phyloP scores from a whole-genome alignment of 2,113 vertebrate genomes.

The Thunnus thynnus region DNA sequence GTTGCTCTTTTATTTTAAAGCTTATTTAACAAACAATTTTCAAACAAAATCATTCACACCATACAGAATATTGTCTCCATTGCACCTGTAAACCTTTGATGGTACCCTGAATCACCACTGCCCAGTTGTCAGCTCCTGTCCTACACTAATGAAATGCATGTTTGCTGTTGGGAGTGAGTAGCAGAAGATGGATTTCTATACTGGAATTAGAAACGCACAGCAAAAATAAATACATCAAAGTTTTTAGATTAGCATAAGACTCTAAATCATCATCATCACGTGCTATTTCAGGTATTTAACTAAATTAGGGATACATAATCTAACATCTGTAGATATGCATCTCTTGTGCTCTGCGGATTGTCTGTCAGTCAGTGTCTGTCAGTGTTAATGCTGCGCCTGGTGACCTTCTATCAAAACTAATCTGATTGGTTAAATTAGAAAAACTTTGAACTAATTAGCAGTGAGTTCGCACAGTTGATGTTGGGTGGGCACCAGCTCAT shows the following conservation, averaged over 20 bases:
- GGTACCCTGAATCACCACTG: not conserved
- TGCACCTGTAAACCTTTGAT: not conserved
- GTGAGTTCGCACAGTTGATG: conserved; percentile 20
- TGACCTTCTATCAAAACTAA: conserved; percentile 43
- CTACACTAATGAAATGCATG: not conserved
- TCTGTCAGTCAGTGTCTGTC: not conserved
- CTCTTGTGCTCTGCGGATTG: not conserved
- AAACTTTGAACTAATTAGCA: conserved; percentile 43
- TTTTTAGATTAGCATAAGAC: too few relatives aligned
- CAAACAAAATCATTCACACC: not conserved
- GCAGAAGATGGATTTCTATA: too few relatives aligned
- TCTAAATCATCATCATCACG: not conserved
- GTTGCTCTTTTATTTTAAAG: too few relatives aligned
- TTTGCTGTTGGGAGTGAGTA: too few relatives aligned
- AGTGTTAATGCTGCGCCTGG: conserved; percentile 4
- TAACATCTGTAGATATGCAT: too few relatives aligned
- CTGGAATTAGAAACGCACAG: too few relatives aligned
- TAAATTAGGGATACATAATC: too few relatives aligned
- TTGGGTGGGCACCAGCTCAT: conserved; percentile 31
- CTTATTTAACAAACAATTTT: too few relatives aligned
- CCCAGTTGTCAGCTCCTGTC: too few relatives aligned
- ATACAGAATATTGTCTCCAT: not conserved
- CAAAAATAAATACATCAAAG: not conserved
- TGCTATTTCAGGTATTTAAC: not conserved
- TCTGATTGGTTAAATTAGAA: conserved; percentile 18